phyloP scores from a whole-genome alignment of 2,797 vertebrate genomes.

The Mastacembelus armatus region DNA sequence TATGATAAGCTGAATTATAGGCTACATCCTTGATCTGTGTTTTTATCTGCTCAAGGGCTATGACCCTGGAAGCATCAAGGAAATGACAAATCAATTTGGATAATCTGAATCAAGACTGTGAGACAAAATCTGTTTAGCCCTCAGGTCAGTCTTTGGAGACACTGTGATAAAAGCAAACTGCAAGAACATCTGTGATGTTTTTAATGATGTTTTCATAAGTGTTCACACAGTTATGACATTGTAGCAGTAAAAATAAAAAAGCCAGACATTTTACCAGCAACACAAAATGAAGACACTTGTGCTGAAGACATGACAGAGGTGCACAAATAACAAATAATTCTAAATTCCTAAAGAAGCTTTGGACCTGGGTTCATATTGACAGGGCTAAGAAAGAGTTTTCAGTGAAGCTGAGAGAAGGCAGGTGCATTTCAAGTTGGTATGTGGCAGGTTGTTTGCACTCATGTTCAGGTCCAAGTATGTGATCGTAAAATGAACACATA shows the following conservation, averaged over 20 bases:
- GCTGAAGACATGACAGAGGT: not conserved
- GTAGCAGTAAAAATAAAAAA: not conserved
- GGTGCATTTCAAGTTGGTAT: conserved; percentile 29
- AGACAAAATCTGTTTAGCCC: conserved; percentile 27
- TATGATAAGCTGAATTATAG: conserved; percentile 45
- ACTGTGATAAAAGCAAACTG: conserved; percentile 27
- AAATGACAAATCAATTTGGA: conserved; percentile 58
- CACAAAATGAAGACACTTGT: not conserved
- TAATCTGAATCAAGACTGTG: conserved; percentile 33
- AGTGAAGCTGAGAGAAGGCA: conserved; percentile 11
- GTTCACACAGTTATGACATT: not conserved
- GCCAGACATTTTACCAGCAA: not conserved
- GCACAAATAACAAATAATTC: not conserved
- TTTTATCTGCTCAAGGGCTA: conserved; percentile 30
- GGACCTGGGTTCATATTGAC: not conserved
- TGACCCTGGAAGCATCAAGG: conserved; percentile 34
- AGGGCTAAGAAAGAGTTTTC: not conserved
- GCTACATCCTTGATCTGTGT: conserved; percentile 39
- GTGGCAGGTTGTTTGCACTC: conserved; percentile 25
- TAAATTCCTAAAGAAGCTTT: not conserved
- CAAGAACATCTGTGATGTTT: conserved; percentile 5
- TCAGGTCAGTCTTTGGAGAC: conserved; percentile 32
- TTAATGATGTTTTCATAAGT: not conserved
- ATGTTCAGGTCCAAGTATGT: conserved; percentile 7
- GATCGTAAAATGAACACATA: conserved; percentile 15